Percentiles rank a stretch among this genome's conserved stretches.
Evolutionary conservation across 2,113 vertebrate genomes (phyloP).

Genomic region (Plotosus lineatus): DNA sequence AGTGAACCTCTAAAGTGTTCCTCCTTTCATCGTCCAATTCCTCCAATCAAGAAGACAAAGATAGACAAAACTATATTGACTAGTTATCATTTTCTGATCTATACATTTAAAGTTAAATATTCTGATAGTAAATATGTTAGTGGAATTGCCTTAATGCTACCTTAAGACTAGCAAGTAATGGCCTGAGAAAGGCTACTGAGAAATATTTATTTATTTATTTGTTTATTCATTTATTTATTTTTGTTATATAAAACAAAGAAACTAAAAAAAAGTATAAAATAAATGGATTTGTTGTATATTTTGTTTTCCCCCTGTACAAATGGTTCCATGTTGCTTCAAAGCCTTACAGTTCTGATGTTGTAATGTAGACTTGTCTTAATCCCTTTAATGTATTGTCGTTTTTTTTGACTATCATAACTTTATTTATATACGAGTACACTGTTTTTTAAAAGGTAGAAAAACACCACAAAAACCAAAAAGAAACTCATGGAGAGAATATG

Average conservation of each 20-base stretch:
- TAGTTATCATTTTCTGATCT: background rate
- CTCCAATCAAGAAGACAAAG: background rate
- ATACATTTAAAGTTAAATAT: background rate
- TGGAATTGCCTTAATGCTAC: background rate
- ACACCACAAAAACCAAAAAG: background rate
- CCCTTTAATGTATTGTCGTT: background rate
- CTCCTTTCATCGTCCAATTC: background rate
- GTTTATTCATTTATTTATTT: too few species aligned
- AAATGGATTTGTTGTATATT: background rate
- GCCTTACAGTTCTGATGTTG: background rate
- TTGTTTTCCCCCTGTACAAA: background rate
- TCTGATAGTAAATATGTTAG: background rate
- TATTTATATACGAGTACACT: too few species aligned
- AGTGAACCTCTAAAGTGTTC: constrained; percentile 20
- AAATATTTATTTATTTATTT: too few species aligned
- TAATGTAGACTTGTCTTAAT: background rate
- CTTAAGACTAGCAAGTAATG: background rate
- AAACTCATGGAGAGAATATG: background rate
- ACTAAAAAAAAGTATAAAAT: too few species aligned
- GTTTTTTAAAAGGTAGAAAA: background rate
- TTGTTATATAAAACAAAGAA: too few species aligned
- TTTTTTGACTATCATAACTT: background rate
- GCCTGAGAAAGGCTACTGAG: too few species aligned
- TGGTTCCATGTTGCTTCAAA: background rate
- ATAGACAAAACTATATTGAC: background rate